Evolutionary conservation across 2,888 invertebrate species (phyloP), one percentile per base, ranked within the genome.

Genomic region (Nasonia oneida): DNA sequence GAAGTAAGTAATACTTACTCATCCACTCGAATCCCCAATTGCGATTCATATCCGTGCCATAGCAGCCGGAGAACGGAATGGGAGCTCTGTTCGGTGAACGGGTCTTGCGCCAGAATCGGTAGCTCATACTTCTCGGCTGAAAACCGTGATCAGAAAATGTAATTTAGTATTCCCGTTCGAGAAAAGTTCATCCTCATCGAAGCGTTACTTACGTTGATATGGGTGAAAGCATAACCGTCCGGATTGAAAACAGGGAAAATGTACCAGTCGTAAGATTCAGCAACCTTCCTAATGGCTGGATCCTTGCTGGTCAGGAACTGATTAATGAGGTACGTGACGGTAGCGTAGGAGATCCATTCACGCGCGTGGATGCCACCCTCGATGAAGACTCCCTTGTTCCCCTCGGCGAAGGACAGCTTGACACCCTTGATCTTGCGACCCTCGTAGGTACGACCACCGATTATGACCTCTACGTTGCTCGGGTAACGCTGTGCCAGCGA

Each of bases 211-310:
- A 84, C 83, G 2, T 74, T 92, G 4, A 95, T 94, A 89, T 96
- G 96, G 0, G 96, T 95, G 90, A 95, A 96, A 57, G 95, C 95
- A 90, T 95, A 96, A 3, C 97, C 97, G 94, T 97, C 97, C 15
- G 97, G 97, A 92, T 97, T 97, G 18, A 96, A 93, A 33, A 96
- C 94, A 0, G 97, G 97, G 85, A 97, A 94, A 79, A 97, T 94
- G 90, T 97, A 96, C 96, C 96, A 97, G 87, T 96, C 96, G 89
- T 94, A 95, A 70, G 94, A 94, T 83, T 95, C 94, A 0, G 95
- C 94, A 39, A 95, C 94, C 18, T 93, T 89, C 87, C 92, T 93
- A 0, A 95, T 92, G 53, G 94, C 94, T 1, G 93, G 90, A 81
- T 95, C 94, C 0, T 94, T 91, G 42, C 96, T 96, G 76, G 94